phyloP scores from a whole-genome alignment of 2,797 vertebrate genomes.

The Pangasius macronema region DNA sequence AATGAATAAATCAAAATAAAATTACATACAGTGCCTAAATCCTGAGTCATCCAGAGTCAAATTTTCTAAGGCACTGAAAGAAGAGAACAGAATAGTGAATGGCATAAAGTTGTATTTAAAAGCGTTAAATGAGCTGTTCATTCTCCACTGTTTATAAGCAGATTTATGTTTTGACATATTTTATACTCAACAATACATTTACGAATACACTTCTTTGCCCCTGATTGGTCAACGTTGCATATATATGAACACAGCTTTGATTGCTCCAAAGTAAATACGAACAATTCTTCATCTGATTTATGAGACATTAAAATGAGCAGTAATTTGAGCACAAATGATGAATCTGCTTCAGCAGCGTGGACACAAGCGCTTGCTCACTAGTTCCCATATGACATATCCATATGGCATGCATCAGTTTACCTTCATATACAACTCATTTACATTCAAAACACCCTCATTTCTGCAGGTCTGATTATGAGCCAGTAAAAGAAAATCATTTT shows the following conservation, averaged over 20 bases:
- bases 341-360: neutral
- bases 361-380: neutral
- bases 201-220: neutral
- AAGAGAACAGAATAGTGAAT: neutral
- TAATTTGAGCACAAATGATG: neutral
- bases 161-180: neutral
- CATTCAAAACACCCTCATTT: neutral
- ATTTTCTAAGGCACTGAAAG: too few species aligned
- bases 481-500: neutral
- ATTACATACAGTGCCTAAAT: neutral
- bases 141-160: neutral
- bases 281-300: neutral
- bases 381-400: neutral
- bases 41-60: neutral
- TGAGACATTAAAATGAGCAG: neutral
- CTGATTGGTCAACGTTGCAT: neutral
- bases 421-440: neutral
- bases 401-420: neutral
- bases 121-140: neutral
- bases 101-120: too few species aligned
- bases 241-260: neutral
- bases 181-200: neutral
- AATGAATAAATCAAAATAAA: neutral
- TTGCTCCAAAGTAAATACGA: neutral
- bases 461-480: neutral